Conservation (phyloP, 1,140 invertebrate genomes). For the Tetramorium simillimum region DNA sequence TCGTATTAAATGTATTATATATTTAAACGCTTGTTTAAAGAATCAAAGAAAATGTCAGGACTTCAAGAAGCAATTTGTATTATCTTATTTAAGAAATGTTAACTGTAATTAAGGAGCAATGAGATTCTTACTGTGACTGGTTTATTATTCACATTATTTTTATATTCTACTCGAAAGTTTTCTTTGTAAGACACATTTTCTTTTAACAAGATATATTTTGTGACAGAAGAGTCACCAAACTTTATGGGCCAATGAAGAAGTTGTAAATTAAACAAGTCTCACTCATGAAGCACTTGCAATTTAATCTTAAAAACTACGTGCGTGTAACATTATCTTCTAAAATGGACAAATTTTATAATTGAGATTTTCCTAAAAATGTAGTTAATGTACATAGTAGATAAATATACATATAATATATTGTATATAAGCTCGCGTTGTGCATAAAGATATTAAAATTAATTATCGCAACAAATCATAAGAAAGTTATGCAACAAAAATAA, state of each 20-base stretch:
- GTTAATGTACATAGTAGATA: background rate
- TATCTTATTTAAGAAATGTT: conserved; percentile 24
- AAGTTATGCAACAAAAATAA: background rate
- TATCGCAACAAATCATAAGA: background rate
- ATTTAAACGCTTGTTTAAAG: background rate
- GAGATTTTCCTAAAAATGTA: background rate
- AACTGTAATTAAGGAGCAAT: conserved; percentile 22
- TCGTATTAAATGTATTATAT: background rate
- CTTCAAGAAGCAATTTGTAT: background rate
- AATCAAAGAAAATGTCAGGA: background rate
- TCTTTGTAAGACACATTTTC: background rate
- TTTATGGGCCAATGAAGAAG: conserved; percentile 25
- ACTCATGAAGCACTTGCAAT: conserved; percentile 25
- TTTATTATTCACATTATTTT: conserved; percentile 42
- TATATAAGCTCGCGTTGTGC: background rate
- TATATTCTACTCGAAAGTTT: conserved; percentile 53
- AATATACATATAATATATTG: conserved; percentile 1
- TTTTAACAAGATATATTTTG: conserved; percentile 49
- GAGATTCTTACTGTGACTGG: background rate
- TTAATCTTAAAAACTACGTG: conserved; percentile 13
- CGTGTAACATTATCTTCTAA: background rate
- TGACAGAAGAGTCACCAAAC: background rate
- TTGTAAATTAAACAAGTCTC: conserved; percentile 54
- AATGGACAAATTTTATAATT: conserved; percentile 5
- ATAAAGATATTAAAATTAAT: background rate